Evolutionary conservation across 2,797 vertebrate genomes (phyloP), one percentile per base, ranked within the genome.

Genomic region (Crypturellus tataupa): DNA sequence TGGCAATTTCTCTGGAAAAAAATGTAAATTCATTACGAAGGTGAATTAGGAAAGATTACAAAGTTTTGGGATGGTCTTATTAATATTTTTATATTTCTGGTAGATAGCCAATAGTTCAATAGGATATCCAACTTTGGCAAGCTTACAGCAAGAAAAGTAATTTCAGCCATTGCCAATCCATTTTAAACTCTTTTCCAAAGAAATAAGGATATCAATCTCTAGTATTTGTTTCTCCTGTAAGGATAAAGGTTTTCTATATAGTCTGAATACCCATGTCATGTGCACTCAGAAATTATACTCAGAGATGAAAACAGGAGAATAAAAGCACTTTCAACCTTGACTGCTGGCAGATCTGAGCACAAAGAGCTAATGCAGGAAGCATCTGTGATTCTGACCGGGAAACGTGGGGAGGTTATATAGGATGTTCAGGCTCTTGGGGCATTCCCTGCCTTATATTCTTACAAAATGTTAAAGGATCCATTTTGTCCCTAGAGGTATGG

Each of bases 141-240:
- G 1, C 31, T 95, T 94, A 94, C 94, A 95, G 46, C 70, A 68
- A 14, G 72, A n/a, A 85, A 70, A 92, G 80, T 81, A 83, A 76
- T 96, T 95, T 93, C 64, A 85, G 59, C 84, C 69, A 65, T 92
- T 84, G 80, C 90, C 92, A 93, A 95, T 94, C 95, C 76, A 88
- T 96, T 97, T 96, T 93, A 71, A 23, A 92, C 90, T 93, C 85
- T 90, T 95, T 95, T 85, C 88, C 47, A 42, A 80, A 79, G 89
- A 75, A 95, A 59, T 81, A 80, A 94, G 87, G 65, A 31, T 46
- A 77, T 90, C 92, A 70, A 67, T 96, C 96, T 73, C 46, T 37
- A 12, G n/a, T 56, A 84, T 93, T 71, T 94, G 33, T 84, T 93
- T 64, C 71, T 87, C 55, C 58, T 78, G 46, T 92, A 86, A 87